Base-by-base conservation (phyloP, 2,888 invertebrate species). In the Nemotelus pantherinus region DNA sequence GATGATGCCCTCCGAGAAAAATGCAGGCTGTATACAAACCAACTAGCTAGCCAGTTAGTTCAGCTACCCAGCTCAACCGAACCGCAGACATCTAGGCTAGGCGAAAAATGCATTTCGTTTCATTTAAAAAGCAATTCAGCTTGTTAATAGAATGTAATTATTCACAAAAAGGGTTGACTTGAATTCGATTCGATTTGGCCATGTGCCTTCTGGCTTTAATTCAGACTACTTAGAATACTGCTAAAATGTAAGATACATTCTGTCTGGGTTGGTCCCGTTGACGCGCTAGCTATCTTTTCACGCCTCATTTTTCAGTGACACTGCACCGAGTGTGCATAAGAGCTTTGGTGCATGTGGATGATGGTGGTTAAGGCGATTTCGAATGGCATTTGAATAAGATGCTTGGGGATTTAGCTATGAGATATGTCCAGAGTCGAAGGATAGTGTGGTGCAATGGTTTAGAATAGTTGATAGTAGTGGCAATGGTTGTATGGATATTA, bases 111-210 rank as follows among this genome's bases (percentile, higher is more conserved):
- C 7, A 41, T 68, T 68, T 39, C 9, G 60, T 47, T 71, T 79
- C 79, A 79, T 79, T 79, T 77, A 79, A 79, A 77, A 64, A 57
- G 60, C 76, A 76, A 76, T 79, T 76, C 76, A 77, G 68, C 65
- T 77, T 76, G 76, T 76, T 79, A 77, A 79, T 77, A 77, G 74
- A 77, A 72, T 60, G 77, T 74, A 77, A 77, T 79, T 79, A 77
- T 77, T 79, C 77, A 79, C 25, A 25, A 25, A 25, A 25, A 25
- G 25, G 25, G 25, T 74, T 67, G 68, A 63, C 75, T 67, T n/a
- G 3, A 43, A 39, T 41, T 43, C 41, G 48, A n/a, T 63, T 48
- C 41, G 41, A 70, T 53, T 39, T 7, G 43, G 10, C 47, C 3
- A 70, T 55, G 41, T n/a, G 6, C 53, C 55, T 47, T 10, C n/a